Percentiles rank a stretch among this genome's conserved stretches.
These are phyloP conservation scores for Plebejus anna DNA, from an alignment of 2,888 invertebrate species.

Conservation along the genomic window DNA sequence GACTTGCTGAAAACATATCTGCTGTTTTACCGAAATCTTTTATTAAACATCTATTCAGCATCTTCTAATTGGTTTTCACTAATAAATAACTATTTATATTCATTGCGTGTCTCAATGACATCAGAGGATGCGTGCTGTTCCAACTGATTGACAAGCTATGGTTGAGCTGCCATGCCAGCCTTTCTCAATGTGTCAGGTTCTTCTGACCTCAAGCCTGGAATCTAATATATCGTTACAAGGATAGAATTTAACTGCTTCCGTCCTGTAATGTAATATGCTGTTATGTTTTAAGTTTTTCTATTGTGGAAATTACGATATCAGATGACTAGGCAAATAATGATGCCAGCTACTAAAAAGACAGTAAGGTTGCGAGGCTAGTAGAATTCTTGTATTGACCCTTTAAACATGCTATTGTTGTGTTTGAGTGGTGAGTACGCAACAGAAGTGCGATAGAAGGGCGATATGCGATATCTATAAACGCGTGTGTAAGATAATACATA, in stretches of 20 bases:
- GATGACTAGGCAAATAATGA: background rate
- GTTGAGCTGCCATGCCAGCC: slow-evolving; percentile 4
- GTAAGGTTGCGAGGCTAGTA: background rate
- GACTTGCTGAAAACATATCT: background rate
- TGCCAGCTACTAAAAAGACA: no score
- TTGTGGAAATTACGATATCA: background rate
- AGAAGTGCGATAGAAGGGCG: no score
- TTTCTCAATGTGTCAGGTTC: slow-evolving; percentile 16
- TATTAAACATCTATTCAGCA: background rate
- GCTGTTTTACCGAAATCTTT: background rate
- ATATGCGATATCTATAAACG: no score
- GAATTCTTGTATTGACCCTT: background rate
- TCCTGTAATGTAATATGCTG: background rate
- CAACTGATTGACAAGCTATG: slow-evolving; percentile 48
- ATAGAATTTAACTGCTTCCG: background rate
- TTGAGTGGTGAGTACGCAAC: no score
- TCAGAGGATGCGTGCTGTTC: slow-evolving; percentile 53
- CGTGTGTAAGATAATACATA: no score
- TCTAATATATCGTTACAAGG: slow-evolving; percentile 1
- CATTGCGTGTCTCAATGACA: slow-evolving; percentile 51
- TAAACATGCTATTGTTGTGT: background rate
- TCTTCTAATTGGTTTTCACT: slow-evolving; percentile 31
- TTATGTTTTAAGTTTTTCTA: background rate
- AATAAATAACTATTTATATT: slow-evolving; percentile 35
- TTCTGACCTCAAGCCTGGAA: slow-evolving; percentile 4